Base-by-base conservation (phyloP, 37 sponge, comb jelly and placozoan species). In the Cliona cf. orientalis region DNA sequence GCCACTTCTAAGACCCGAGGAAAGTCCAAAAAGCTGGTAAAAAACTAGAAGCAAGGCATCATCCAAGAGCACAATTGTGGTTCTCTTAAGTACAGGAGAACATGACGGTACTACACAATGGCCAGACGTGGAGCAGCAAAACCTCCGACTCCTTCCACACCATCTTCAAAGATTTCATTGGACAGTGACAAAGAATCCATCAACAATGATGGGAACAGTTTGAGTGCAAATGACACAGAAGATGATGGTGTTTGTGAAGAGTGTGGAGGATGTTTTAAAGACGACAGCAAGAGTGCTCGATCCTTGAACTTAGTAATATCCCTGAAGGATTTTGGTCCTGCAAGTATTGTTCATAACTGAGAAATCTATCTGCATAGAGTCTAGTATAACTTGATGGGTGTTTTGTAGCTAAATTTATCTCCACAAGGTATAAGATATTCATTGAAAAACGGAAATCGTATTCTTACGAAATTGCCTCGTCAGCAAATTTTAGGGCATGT, bases 231-330 rank as follows among this genome's bases (percentile, higher is more conserved):
- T 53, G 57, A 53, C 19, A 46, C 49, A 32, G 73, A 72, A 22
- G 73, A 72, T 72, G 49, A 41, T 72, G 73, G 55, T 33, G 40
- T 22, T 72, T 44, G 55, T 72, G 73, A 72, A 72, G 73, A 49
- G 28, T 72, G 73, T 72, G 73, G 49, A 46, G 55, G 55, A 28
- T 72, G 73, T 42, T 72, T 45, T 46, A 44, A 43, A 25, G 73
- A 72, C 44, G 73, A 72, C 29, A 40, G 29, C 43, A 4, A 42
- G 14, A 72, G 55, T 72, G 46, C 31, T 72, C 49, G 73, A 72
- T 72, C 14, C 32, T 72, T 28, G 73, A n/a, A 29, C 73, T 43
- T 25, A 19, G 73, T 43, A 32, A 28, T 49, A 40, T 72, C 42
- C 73, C 73, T 45, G 29, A 72, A 72, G 49, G 73, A 44, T 49